Evolutionary conservation across 2,113 vertebrate species (phyloP).

Genomic region (zebrafish (Danio rerio)): DNA sequence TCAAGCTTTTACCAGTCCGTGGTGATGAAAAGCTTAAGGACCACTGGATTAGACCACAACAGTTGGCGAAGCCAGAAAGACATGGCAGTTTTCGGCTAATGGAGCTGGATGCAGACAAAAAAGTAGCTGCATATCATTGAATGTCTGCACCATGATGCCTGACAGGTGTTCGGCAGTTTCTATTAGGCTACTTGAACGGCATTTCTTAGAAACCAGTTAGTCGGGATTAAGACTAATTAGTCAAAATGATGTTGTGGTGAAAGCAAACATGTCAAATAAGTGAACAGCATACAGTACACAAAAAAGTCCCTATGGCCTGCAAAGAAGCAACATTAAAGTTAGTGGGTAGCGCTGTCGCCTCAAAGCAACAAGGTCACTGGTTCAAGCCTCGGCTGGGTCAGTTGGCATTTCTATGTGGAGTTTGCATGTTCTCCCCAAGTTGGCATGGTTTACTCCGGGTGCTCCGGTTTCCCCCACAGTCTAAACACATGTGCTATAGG

Average conservation of each 20-base stretch:
- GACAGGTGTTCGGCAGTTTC: neutral
- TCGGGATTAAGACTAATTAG: slow-evolving; percentile 18
- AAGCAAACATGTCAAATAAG: slow-evolving; percentile 25
- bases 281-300: neutral
- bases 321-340: slow-evolving; percentile 10
- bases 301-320: neutral
- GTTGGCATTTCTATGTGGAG: too few relatives aligned
- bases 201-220: slow-evolving; percentile 38
- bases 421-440: too few relatives aligned
- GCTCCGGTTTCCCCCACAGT: too few relatives aligned
- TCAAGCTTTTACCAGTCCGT: too few relatives aligned
- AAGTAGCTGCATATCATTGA: neutral
- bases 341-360: too few relatives aligned
- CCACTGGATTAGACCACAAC: slow-evolving; percentile 30
- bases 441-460: too few relatives aligned
- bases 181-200: neutral
- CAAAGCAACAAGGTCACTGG: too few relatives aligned
- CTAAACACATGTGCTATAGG: too few relatives aligned
- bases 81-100: neutral
- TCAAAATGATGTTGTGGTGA: neutral
- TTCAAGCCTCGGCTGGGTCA: too few relatives aligned
- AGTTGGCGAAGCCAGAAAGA: slow-evolving; percentile 49
- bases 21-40: too few relatives aligned
- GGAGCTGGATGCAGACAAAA: neutral
- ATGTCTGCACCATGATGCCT: neutral